phyloP scores from a whole-genome alignment of 2,888 invertebrate species.

The Agonopterix arenella region DNA sequence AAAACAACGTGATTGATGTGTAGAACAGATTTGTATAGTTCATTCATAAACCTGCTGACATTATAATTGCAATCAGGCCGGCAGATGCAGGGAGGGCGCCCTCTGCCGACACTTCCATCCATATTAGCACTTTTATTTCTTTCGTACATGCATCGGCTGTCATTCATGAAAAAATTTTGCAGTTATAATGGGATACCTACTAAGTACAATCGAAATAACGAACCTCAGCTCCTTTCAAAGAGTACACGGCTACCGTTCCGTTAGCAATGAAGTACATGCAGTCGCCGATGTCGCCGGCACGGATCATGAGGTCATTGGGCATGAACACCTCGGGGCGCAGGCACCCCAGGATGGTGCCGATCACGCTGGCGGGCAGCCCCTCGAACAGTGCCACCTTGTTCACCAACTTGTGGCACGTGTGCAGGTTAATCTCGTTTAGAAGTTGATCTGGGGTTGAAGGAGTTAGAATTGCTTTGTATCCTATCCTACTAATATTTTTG shows the following conservation, averaged over 20 bases:
- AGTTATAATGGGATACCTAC: too few species aligned
- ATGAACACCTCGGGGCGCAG: conserved; percentile 77
- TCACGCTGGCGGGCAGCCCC: conserved; percentile 55
- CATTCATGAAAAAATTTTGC: too few species aligned
- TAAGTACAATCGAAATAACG: not conserved
- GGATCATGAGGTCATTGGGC: conserved; percentile 77
- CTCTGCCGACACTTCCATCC: too few species aligned
- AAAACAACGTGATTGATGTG: too few species aligned
- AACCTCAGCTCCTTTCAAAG: conserved; percentile 78
- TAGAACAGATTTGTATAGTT: too few species aligned
- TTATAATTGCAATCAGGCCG: too few species aligned
- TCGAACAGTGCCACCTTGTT: conserved; percentile 74
- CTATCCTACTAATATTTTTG: too few species aligned
- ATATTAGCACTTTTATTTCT: too few species aligned
- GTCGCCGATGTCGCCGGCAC: conserved; percentile 74
- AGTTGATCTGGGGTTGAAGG: conserved; percentile 44
- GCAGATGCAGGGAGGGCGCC: too few species aligned
- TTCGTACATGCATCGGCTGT: too few species aligned
- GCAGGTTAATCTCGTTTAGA: conserved; percentile 70
- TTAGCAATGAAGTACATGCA: conserved; percentile 80
- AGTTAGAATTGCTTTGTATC: too few species aligned
- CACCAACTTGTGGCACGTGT: conserved; percentile 73
- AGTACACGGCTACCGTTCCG: conserved; percentile 79
- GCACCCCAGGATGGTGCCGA: conserved; percentile 71
- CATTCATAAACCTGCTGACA: too few species aligned